Evolutionary conservation across 2,113 vertebrate species (phyloP).

Genomic region (Calypte anna): DNA sequence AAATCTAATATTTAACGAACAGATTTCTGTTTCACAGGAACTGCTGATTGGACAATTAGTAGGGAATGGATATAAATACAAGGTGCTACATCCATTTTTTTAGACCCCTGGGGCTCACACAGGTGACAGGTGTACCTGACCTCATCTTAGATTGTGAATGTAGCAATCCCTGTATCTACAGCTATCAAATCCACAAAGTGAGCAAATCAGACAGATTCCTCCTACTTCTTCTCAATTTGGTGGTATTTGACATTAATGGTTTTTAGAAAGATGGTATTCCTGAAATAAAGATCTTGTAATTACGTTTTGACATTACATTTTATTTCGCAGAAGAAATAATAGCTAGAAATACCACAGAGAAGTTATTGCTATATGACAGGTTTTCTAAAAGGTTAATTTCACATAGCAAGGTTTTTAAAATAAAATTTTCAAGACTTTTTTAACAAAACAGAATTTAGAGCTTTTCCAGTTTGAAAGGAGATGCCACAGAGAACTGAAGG

Average conservation of each 20-base stretch:
- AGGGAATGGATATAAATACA: neutral
- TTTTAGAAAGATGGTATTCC: neutral
- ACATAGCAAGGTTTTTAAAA: neutral
- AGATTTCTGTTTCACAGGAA: neutral
- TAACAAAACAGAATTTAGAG: neutral
- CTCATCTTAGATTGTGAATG: neutral
- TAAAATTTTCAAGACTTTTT: neutral
- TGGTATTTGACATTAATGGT: neutral
- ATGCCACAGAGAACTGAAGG: neutral
- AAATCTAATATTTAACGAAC: neutral
- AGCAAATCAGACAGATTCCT: neutral
- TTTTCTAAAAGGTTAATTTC: neutral
- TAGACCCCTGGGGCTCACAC: neutral
- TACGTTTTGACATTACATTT: neutral
- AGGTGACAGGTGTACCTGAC: neutral
- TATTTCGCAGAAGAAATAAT: neutral
- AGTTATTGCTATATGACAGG: neutral
- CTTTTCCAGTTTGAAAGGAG: neutral
- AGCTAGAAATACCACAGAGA: neutral
- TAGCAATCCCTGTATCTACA: neutral
- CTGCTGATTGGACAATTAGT: neutral
- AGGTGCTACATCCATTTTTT: neutral
- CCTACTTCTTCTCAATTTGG: neutral
- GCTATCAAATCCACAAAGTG: neutral
- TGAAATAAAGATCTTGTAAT: neutral